Percentiles rank a stretch among this genome's conserved stretches.
These are phyloP conservation scores for Camponotus vicinus DNA, from an alignment of 1,140 invertebrate species.

Conservation along the genomic window DNA sequence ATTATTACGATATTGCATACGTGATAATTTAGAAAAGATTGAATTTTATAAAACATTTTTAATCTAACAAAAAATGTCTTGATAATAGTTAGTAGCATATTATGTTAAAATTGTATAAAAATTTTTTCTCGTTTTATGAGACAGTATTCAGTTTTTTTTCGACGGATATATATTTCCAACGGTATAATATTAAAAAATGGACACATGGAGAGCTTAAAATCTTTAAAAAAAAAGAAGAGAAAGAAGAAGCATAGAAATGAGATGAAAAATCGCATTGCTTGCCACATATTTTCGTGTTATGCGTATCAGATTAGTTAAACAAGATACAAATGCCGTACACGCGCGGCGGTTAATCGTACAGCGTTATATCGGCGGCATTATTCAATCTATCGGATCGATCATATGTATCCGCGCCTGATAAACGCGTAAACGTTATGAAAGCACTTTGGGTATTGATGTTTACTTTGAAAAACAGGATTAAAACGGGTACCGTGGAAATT, in stretches of 20 bases:
- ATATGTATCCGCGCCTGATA: conserved; percentile 69
- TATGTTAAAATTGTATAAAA: not conserved
- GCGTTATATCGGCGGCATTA: conserved; percentile 71
- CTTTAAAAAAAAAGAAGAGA: no score
- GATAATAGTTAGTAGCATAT: not conserved
- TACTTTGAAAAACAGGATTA: conserved; percentile 71
- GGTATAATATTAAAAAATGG: not conserved
- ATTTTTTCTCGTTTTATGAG: not conserved
- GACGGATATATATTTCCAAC: not conserved
- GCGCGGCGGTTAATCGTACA: conserved; percentile 68
- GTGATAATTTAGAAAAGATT: conserved; percentile 25
- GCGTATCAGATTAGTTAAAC: conserved; percentile 67
- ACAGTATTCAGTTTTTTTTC: not conserved
- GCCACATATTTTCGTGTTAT: conserved; percentile 26
- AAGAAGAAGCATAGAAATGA: not conserved
- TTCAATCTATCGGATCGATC: conserved; percentile 73
- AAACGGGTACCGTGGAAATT: conserved; percentile 62
- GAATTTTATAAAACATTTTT: conserved; percentile 2
- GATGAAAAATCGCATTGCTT: conserved; percentile 47
- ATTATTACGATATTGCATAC: not conserved
- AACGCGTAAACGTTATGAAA: conserved; percentile 72
- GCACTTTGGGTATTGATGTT: conserved; percentile 71
- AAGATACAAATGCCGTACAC: conserved; percentile 54
- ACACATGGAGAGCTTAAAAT: not conserved
- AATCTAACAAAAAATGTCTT: conserved; percentile 7